These are phyloP conservation scores for Rhopalosiphum padi DNA, from an alignment of 1,140 invertebrate genomes.

Conservation along the genomic window DNA sequence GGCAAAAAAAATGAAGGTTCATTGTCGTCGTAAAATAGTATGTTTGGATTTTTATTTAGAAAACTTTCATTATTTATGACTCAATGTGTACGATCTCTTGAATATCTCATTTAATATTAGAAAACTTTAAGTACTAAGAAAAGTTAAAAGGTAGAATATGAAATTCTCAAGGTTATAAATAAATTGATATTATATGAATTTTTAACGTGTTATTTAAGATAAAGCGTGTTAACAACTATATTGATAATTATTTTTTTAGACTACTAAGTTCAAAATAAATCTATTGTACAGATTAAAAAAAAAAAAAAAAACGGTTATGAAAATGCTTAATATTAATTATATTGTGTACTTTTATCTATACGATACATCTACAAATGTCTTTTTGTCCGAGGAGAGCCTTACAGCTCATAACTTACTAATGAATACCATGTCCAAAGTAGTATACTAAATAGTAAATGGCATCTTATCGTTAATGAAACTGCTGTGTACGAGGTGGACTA, in stretches of 20 bases:
- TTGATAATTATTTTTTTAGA: neutral
- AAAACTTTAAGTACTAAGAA: slow-evolving; percentile 13
- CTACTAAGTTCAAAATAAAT: neutral
- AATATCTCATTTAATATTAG: slow-evolving; percentile 40
- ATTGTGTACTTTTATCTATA: neutral
- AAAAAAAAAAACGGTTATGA: neutral
- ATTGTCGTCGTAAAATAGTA: slow-evolving; percentile 42
- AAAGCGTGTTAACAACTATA: neutral
- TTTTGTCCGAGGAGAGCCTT: neutral
- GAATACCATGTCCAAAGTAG: neutral
- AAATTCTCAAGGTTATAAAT: neutral
- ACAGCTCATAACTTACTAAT: neutral
- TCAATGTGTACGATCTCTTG: slow-evolving; percentile 16
- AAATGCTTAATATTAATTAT: neutral
- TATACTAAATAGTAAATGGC: neutral
- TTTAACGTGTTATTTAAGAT: neutral
- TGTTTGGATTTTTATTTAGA: slow-evolving; percentile 43
- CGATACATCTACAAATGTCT: neutral
- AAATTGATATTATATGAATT: neutral
- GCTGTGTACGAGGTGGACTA: neutral
- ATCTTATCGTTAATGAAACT: neutral
- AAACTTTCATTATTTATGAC: slow-evolving; percentile 54
- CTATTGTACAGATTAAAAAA: too few species aligned
- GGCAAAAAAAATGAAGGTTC: slow-evolving; percentile 37
- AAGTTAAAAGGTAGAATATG: slow-evolving; percentile 35